phyloP scores from a whole-genome alignment of 2,113 vertebrate species.

The Ameiurus melas region DNA sequence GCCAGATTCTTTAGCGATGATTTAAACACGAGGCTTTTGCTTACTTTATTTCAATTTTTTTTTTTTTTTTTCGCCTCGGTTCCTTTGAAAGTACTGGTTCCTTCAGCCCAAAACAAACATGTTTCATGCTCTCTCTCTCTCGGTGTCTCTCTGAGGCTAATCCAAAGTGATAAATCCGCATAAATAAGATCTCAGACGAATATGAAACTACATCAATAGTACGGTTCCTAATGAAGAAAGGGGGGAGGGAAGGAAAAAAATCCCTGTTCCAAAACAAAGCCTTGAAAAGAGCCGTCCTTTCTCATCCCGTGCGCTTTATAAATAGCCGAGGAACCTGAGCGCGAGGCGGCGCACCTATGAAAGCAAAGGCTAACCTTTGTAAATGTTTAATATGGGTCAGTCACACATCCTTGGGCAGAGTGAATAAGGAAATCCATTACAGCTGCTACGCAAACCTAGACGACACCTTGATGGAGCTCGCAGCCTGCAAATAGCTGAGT shows the following conservation, averaged over 20 bases:
- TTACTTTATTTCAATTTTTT: background rate
- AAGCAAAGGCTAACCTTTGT: conserved; percentile 55
- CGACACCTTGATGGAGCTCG: conserved; percentile 28
- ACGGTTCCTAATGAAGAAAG: conserved; percentile 13
- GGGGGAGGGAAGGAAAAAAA: background rate
- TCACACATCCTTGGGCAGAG: conserved; percentile 45
- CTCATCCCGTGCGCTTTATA: conserved; percentile 42
- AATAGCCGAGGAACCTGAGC: conserved; percentile 25
- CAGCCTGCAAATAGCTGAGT: conserved; percentile 12
- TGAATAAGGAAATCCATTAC: conserved; percentile 51
- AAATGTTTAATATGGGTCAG: conserved; percentile 56
- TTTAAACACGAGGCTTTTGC: conserved; percentile 45
- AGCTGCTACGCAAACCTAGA: conserved; percentile 36
- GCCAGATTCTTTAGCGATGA: conserved; percentile 52
- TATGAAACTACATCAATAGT: conserved; percentile 50
- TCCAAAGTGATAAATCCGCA: conserved; percentile 46
- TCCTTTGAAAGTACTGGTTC: conserved; percentile 40
- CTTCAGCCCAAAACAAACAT: conserved; percentile 52
- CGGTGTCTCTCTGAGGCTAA: conserved; percentile 29
- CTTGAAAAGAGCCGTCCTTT: conserved; percentile 25
- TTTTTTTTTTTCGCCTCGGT: background rate
- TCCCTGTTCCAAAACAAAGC: conserved; percentile 36
- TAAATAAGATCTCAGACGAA: conserved; percentile 43
- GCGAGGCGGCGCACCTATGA: conserved; percentile 40
- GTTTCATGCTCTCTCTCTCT: background rate